Conservation (phyloP, 2,888 invertebrate species). For the Gasteruption jaculator region DNA sequence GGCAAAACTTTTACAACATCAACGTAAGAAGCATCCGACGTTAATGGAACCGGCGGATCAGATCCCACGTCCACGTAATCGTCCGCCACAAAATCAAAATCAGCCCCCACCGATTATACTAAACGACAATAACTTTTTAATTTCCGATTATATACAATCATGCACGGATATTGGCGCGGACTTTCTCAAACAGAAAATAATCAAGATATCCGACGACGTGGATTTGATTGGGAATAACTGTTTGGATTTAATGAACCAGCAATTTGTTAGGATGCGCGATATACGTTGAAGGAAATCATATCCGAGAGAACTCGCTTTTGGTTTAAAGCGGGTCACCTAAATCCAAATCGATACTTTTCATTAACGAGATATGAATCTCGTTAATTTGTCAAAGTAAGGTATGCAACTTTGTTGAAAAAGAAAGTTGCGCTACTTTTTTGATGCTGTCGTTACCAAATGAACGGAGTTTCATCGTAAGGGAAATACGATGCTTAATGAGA, state of each 20-base stretch:
- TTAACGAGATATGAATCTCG: slow-evolving; percentile 49
- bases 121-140: slow-evolving; percentile 34
- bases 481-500: too few species aligned
- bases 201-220: slow-evolving; percentile 35
- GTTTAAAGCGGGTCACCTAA: too few species aligned
- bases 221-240: slow-evolving; percentile 33
- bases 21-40: slow-evolving; percentile 61
- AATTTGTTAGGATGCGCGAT: slow-evolving; percentile 46
- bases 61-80: slow-evolving; percentile 44
- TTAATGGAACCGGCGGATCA: slow-evolving; percentile 49
- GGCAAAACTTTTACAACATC: slow-evolving; percentile 67
- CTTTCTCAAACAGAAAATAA: slow-evolving; percentile 39
- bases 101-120: slow-evolving; percentile 35
- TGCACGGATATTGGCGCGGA: slow-evolving; percentile 33
- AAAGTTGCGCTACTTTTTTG: slow-evolving; percentile 40
- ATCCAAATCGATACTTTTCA: too few species aligned
- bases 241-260: slow-evolving; percentile 36
- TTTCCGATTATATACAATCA: slow-evolving; percentile 35
- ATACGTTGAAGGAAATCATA: slow-evolving; percentile 41
- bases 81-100: slow-evolving; percentile 42
- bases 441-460: slow-evolving; percentile 31
- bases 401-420: too few species aligned
- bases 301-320: too few species aligned
- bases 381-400: slow-evolving; percentile 33
- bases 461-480: too few species aligned